Conservation (phyloP, 1,140 invertebrate genomes). For the Limonius californicus region DNA sequence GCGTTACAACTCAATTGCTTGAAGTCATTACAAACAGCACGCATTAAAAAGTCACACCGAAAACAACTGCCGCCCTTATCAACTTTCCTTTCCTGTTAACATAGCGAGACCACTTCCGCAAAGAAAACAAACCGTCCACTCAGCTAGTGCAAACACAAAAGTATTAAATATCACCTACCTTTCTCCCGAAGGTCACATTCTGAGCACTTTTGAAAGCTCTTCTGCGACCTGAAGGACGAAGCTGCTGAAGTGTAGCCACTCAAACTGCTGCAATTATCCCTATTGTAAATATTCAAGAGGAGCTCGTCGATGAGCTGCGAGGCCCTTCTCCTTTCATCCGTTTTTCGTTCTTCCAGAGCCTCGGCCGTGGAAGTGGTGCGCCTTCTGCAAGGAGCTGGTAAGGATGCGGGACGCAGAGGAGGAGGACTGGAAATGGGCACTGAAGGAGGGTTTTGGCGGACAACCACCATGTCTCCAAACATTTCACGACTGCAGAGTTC, state of each 20-base stretch:
- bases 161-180: constrained; percentile 25
- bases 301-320: constrained; percentile 40
- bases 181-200: constrained; percentile 28
- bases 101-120: background rate
- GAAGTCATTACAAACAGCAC: too few relatives aligned
- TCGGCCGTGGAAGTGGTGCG: background rate
- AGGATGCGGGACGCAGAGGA: background rate
- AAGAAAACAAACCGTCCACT: background rate
- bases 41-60: too few relatives aligned
- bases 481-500: background rate
- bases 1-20: too few relatives aligned
- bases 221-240: constrained; percentile 37
- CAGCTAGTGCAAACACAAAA: too few relatives aligned
- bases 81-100: background rate
- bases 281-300: constrained; percentile 38
- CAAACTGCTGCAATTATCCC: constrained; percentile 24
- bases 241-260: constrained; percentile 42
- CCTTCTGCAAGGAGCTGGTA: background rate
- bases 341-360: background rate
- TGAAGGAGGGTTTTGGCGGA: constrained; percentile 26
- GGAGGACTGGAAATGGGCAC: background rate
- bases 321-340: constrained; percentile 24
- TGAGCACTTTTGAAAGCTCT: constrained; percentile 26
- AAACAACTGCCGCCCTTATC: too few relatives aligned
- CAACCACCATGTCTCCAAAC: constrained; percentile 38